phyloP scores from a whole-genome alignment of 2,797 vertebrate species.

The Glossophaga mutica region DNA sequence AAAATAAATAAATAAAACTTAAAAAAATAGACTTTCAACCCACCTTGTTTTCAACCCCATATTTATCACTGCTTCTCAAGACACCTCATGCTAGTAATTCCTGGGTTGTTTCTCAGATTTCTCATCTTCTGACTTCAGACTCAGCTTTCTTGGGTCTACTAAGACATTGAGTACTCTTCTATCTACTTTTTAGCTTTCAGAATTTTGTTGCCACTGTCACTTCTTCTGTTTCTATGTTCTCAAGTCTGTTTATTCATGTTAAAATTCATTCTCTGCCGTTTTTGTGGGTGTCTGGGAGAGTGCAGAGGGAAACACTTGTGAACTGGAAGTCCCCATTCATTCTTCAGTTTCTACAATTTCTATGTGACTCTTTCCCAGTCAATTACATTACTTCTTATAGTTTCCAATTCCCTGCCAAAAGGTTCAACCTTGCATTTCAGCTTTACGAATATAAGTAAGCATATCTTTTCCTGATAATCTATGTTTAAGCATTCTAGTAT shows the following conservation, averaged over 20 bases:
- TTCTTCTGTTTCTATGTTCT: background rate
- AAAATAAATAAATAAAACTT: too few species aligned
- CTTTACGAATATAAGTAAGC: background rate
- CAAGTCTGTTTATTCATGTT: background rate
- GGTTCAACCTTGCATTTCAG: background rate
- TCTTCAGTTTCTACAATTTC: background rate
- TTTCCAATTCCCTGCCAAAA: background rate
- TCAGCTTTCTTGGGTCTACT: background rate
- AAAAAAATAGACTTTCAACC: background rate
- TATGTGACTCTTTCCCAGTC: background rate
- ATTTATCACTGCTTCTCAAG: background rate
- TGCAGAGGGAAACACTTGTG: background rate
- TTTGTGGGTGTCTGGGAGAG: background rate
- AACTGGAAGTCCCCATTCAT: background rate
- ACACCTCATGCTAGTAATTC: background rate
- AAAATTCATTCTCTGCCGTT: background rate
- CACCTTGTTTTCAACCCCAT: background rate
- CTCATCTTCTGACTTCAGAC: background rate
- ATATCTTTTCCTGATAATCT: background rate
- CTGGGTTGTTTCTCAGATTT: background rate
- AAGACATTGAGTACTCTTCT: background rate
- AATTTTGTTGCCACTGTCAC: background rate
- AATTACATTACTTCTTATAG: background rate
- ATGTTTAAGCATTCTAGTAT: background rate
- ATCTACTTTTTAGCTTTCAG: background rate